A percentile compares a stretch with the other conserved stretches of the same genome.
Conservation (phyloP, 2,113 vertebrate genomes). For the Willisornis vidua region DNA sequence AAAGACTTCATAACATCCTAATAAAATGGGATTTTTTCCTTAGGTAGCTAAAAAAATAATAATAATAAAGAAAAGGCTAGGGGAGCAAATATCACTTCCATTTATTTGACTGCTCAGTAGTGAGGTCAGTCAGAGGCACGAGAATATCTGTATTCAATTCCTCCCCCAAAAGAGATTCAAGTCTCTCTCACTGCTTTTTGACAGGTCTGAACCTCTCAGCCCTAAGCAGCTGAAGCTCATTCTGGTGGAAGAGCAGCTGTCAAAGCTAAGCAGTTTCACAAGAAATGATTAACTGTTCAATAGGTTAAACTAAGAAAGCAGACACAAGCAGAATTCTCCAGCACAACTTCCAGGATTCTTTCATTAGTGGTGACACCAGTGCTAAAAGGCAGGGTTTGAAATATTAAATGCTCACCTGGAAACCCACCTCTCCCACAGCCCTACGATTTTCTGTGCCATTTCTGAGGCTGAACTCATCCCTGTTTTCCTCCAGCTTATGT, state of each 20-base stretch:
- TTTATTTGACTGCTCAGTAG: neutral
- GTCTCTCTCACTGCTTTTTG: neutral
- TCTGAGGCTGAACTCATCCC: neutral
- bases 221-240: neutral
- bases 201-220: neutral
- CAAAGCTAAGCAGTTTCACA: neutral
- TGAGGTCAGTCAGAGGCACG: neutral
- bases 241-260: neutral
- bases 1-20: neutral
- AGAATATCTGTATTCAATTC: neutral
- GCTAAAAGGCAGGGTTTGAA: neutral
- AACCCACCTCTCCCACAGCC: neutral
- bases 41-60: neutral
- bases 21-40: neutral
- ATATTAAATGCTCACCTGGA: neutral
- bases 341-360: neutral
- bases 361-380: neutral
- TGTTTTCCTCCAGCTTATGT: neutral
- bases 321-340: neutral
- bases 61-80: accelerated
- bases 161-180: neutral
- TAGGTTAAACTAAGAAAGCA: neutral
- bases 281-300: neutral
- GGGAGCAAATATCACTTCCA: neutral
- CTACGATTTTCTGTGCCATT: neutral